Percentiles rank a stretch among this genome's conserved stretches.
Evolutionary conservation across 1,140 invertebrate species (phyloP).

Genomic region (Liolophura sinensis): DNA sequence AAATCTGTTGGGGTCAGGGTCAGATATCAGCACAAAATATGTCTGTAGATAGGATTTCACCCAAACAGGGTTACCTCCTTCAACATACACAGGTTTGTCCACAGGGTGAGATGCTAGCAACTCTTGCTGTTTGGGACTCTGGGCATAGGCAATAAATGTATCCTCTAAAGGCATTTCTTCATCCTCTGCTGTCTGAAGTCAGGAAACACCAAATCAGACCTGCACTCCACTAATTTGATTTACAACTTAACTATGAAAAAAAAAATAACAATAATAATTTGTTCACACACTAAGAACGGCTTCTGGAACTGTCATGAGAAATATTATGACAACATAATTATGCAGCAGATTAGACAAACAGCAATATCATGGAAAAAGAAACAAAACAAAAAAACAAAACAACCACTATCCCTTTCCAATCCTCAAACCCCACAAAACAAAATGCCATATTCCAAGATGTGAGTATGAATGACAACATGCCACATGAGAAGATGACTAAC

Average conservation of each 20-base stretch:
- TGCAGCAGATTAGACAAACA: too few relatives aligned
- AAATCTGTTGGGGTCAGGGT: constrained; percentile 59
- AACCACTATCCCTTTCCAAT: too few relatives aligned
- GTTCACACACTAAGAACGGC: too few relatives aligned
- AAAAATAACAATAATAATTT: neutral
- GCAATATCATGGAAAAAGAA: too few relatives aligned
- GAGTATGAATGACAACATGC: too few relatives aligned
- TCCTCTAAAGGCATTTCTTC: constrained; percentile 69
- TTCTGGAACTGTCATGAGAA: too few relatives aligned
- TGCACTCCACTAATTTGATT: neutral
- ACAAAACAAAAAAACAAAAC: too few relatives aligned
- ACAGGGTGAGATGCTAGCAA: constrained; percentile 73
- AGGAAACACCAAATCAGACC: neutral
- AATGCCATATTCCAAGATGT: too few relatives aligned
- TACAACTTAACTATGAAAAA: neutral
- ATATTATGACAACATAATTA: too few relatives aligned
- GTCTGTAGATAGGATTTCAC: constrained; percentile 73
- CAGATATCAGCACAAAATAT: constrained; percentile 83
- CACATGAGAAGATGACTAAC: too few relatives aligned
- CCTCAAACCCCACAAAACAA: too few relatives aligned
- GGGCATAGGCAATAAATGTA: constrained; percentile 92
- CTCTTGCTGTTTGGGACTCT: constrained; percentile 76
- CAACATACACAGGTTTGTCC: constrained; percentile 78
- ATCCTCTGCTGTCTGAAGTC: constrained; percentile 21
- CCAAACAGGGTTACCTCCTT: constrained; percentile 86